Evolutionary conservation across 2,797 vertebrate genomes (phyloP), one percentile per base, ranked within the genome.

Genomic region (Enoplosus armatus): DNA sequence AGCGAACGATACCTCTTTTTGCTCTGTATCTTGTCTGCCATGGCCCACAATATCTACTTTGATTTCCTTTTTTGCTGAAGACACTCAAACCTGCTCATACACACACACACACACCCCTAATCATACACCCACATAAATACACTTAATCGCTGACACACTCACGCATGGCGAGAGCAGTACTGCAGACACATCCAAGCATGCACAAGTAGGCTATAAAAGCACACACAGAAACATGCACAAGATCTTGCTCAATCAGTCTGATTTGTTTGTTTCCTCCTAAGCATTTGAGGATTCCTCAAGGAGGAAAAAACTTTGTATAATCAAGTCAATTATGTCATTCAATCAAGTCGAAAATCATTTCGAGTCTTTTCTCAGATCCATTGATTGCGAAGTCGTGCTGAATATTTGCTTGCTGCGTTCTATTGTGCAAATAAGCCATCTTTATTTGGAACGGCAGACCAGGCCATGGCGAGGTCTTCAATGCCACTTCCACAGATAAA

Each of bases 311-410:
- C 88, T 87, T 93, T 91, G 92, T 84, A 93, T 95, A 95, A 95
- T 95, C 95, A 95, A 96, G 94, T 94, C 94, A 95, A 95, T 95
- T 95, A 95, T 95, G 94, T 95, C 93, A 92, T 95, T 96, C 95
- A 95, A 96, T 96, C 95, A 95, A 94, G 94, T 92, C 56, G 74
- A 94, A 92, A 93, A 94, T 93, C 90, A 91, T 90, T 91, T 94
- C 72, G 82, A 95, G 93, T 77, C 93, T 90, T 89, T 93, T 91
- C 91, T 90, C 89, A 86, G 88, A 92, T 91, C 72, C 82, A 84
- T 90, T 94, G 94, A 95, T 95, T 95, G 94, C 90, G 15, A 90
- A 93, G 91, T 90, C 86, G 88, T 89, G 92, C 87, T 90, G 91
- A 85, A 94, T 92, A 91, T 92, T 92, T 90, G 86, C 88, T 81